phyloP scores from a whole-genome alignment of 2,113 vertebrate species.

The Rutilus rutilus region DNA sequence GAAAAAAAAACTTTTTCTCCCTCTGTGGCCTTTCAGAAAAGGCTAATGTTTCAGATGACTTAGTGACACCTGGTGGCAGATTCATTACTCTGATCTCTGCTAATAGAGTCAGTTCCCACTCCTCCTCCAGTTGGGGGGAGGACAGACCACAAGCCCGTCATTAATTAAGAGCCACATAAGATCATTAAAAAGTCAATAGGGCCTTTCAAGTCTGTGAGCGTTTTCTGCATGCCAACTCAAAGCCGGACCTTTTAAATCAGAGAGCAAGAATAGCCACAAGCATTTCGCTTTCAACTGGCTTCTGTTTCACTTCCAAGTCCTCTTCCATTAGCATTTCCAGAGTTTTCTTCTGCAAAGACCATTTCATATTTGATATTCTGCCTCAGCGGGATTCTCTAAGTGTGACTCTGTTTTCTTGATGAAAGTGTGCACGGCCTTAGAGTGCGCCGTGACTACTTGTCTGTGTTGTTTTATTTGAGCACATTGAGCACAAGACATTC shows the following conservation, averaged over 20 bases:
- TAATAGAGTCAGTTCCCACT: slow-evolving; percentile 18
- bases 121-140: slow-evolving; percentile 40
- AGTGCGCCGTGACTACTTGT: slow-evolving; percentile 12
- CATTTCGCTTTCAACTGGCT: slow-evolving; percentile 68
- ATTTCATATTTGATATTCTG: slow-evolving; percentile 49
- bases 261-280: slow-evolving; percentile 58
- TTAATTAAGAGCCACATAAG: slow-evolving; percentile 57
- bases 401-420: slow-evolving; percentile 31
- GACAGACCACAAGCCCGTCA: slow-evolving; percentile 49
- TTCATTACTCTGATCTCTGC: slow-evolving; percentile 8
- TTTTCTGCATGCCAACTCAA: slow-evolving; percentile 55
- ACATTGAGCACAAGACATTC: too few relatives aligned
- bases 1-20: not conserved
- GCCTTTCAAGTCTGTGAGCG: slow-evolving; percentile 49
- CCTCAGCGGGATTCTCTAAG: slow-evolving; percentile 17
- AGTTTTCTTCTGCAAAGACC: slow-evolving; percentile 38
- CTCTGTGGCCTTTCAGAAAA: not conserved
- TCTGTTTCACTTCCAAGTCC: slow-evolving; percentile 51
- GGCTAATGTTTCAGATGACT: slow-evolving; percentile 48
- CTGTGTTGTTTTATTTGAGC: slow-evolving; percentile 5
- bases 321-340: slow-evolving; percentile 49
- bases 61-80: slow-evolving; percentile 63
- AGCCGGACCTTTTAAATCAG: slow-evolving; percentile 45
- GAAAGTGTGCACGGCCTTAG: slow-evolving; percentile 9
- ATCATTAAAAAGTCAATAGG: slow-evolving; percentile 54